A percentile compares a stretch with the other conserved stretches of the same genome.
These are phyloP conservation scores for Ariolimax columbianus DNA, from an alignment of 2,888 invertebrate genomes.

Conservation along the genomic window DNA sequence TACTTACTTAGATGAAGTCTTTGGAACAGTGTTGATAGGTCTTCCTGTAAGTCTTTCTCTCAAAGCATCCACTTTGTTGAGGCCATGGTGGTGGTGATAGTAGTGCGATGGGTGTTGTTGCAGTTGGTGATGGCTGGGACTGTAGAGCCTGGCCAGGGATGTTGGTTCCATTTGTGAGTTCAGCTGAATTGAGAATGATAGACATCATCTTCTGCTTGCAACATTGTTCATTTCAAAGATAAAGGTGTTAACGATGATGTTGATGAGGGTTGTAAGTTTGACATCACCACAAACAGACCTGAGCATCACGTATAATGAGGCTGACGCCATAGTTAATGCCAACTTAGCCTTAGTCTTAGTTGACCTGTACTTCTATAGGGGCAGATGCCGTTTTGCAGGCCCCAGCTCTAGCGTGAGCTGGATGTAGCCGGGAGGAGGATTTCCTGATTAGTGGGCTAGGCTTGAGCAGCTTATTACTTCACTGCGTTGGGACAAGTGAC, in stretches of 20 bases:
- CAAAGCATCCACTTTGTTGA: constrained; percentile 49
- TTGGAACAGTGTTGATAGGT: constrained; percentile 31
- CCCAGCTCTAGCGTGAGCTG: too few species aligned
- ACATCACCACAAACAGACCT: too few species aligned
- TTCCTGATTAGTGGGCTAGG: too few species aligned
- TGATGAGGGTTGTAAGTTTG: too few species aligned
- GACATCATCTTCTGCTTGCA: background rate
- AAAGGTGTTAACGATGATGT: background rate
- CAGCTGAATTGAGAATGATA: background rate
- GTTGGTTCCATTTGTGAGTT: constrained; percentile 12
- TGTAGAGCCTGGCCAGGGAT: constrained; percentile 15
- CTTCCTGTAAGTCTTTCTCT: constrained; percentile 47
- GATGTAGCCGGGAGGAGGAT: too few species aligned
- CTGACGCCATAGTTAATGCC: too few species aligned
- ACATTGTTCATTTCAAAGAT: background rate
- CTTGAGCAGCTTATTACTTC: too few species aligned
- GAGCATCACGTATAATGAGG: too few species aligned
- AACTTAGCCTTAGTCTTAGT: too few species aligned
- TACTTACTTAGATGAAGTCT: constrained; percentile 49
- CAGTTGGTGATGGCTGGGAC: constrained; percentile 21
- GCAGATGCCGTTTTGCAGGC: too few species aligned
- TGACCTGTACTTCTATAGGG: too few species aligned
- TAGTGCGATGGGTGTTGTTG: constrained; percentile 11
- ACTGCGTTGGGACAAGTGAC: too few species aligned
- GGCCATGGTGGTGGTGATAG: constrained; percentile 39